Conservation (phyloP, 2,888 invertebrate species). For the Trissoscelio sp. region DNA sequence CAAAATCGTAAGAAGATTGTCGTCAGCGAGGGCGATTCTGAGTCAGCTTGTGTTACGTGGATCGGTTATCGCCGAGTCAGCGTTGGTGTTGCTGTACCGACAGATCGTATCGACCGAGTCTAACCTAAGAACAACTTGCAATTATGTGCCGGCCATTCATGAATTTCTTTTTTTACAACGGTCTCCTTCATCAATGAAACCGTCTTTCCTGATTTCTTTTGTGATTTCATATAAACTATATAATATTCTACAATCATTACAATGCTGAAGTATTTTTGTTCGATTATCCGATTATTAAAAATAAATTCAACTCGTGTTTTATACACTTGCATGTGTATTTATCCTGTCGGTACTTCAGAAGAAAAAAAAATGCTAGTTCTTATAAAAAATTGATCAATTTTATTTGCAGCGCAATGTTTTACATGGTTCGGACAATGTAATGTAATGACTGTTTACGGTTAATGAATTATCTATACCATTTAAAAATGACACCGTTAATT, state of each 20-base stretch:
- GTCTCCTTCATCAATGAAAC: conserved; percentile 70
- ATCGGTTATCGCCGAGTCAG: conserved; percentile 81
- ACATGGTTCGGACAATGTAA: conserved; percentile 13
- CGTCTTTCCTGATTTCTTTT: background rate
- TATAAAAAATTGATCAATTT: conserved; percentile 8
- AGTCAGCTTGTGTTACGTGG: conserved; percentile 78
- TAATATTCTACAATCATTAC: too few relatives aligned
- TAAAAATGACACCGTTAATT: conserved; percentile 29
- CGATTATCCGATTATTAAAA: background rate
- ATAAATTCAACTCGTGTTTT: background rate
- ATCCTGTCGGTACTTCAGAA: background rate
- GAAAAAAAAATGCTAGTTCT: too few relatives aligned
- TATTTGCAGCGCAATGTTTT: conserved; percentile 18
- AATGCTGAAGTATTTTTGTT: too few relatives aligned
- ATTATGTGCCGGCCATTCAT: conserved; percentile 79
- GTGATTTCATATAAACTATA: background rate
- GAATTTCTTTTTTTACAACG: conserved; percentile 73
- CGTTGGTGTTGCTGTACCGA: conserved; percentile 74
- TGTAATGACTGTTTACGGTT: conserved; percentile 45
- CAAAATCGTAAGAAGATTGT: conserved; percentile 47
- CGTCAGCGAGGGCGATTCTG: conserved; percentile 80
- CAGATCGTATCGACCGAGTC: conserved; percentile 72
- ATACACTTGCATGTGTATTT: background rate
- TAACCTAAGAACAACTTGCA: conserved; percentile 75
- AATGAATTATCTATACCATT: conserved; percentile 35